Conservation (phyloP, 2,113 vertebrate genomes). For the Elachura formosa region DNA sequence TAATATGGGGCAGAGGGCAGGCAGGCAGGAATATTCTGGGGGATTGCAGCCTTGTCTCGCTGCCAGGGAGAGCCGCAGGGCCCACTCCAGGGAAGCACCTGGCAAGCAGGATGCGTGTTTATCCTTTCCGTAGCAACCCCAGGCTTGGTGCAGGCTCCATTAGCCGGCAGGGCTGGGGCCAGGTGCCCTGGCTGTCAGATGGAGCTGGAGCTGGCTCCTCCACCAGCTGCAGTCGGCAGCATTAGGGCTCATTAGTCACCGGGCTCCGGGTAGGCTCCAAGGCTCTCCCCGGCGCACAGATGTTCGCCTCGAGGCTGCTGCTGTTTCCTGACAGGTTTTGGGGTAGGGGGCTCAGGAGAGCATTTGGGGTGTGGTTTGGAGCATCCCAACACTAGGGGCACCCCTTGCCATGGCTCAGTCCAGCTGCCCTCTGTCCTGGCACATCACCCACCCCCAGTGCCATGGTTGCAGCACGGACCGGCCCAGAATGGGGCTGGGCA, state of each 20-base stretch:
- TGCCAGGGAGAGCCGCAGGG: neutral
- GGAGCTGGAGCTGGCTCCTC: neutral
- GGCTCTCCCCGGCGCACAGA: fast-evolving
- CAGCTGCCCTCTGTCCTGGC: neutral
- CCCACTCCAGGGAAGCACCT: neutral
- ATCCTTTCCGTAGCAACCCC: conserved; percentile 9
- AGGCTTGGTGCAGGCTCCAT: neutral
- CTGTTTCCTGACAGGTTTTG: neutral
- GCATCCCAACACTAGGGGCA: fast-evolving
- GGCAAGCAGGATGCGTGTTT: neutral
- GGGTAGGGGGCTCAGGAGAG: neutral
- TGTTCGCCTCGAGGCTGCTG: neutral
- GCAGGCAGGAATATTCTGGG: neutral
- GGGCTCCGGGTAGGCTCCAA: neutral
- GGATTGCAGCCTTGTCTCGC: neutral
- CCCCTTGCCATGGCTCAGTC: neutral
- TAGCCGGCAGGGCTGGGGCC: neutral
- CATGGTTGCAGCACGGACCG: fast-evolving
- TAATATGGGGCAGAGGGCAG: neutral
- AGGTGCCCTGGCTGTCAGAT: neutral
- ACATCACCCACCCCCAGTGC: fast-evolving
- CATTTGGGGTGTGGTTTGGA: neutral
- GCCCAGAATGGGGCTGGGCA: fast-evolving
- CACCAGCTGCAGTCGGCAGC: neutral
- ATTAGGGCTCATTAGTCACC: conserved; percentile 42